A percentile compares a stretch with the other conserved stretches of the same genome.
These are phyloP conservation scores for Octomys mimax DNA, from an alignment of 2,797 vertebrate genomes.

Conservation along the genomic window DNA sequence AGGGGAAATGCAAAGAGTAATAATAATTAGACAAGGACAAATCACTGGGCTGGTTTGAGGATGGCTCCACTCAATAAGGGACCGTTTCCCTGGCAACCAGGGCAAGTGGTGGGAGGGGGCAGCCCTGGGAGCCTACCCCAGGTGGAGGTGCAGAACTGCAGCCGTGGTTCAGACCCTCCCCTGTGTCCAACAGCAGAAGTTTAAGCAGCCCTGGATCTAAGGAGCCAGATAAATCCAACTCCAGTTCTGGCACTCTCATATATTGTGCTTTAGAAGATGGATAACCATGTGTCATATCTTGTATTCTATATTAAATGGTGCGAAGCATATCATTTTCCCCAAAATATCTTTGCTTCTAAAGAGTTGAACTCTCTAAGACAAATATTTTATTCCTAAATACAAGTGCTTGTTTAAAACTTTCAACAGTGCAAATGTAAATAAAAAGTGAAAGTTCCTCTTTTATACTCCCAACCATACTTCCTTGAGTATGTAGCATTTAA, in stretches of 20 bases:
- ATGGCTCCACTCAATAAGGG: conserved; percentile 92
- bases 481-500: background rate
- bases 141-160: background rate
- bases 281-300: background rate
- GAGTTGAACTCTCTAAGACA: conserved; percentile 35
- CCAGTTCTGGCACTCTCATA: background rate
- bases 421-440: background rate
- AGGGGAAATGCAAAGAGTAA: conserved; percentile 94
- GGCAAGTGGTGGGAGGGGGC: background rate
- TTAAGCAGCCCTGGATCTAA: background rate
- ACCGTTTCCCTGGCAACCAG: conserved; percentile 86
- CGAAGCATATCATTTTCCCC: background rate
- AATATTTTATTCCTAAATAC: conserved; percentile 31
- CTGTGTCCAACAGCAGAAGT: background rate
- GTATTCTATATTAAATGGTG: conserved; percentile 58
- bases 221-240: background rate
- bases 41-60: conserved; percentile 90
- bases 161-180: background rate
- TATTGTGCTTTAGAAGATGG: conserved; percentile 17
- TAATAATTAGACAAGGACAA: conserved; percentile 99
- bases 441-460: background rate
- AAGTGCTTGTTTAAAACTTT: background rate
- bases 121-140: background rate
- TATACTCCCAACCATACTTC: background rate
- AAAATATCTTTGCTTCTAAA: conserved; percentile 62